phyloP scores from a whole-genome alignment of 2,797 vertebrate species.

The Adelosebastes latens region DNA sequence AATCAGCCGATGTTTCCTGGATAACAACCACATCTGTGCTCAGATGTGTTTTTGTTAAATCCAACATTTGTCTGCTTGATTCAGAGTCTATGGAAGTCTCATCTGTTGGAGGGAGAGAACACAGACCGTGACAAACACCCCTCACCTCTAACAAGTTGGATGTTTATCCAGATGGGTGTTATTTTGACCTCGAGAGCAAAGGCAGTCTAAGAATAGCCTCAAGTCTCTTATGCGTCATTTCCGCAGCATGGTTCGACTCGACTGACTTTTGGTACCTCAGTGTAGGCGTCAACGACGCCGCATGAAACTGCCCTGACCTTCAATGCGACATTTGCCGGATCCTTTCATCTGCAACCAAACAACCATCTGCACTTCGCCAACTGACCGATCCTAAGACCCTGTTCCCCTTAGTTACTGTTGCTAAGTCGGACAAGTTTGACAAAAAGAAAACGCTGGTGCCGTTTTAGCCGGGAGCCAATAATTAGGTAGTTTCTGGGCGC shows the following conservation, averaged over 20 bases:
- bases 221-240: neutral
- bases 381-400: too few species aligned
- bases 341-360: too few species aligned
- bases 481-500: too few species aligned
- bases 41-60: conserved; percentile 49
- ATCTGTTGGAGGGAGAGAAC: conserved; percentile 32
- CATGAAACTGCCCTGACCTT: too few species aligned
- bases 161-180: conserved; percentile 75
- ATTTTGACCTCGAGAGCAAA: conserved; percentile 33
- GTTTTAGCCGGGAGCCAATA: too few species aligned
- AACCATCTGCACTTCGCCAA: too few species aligned
- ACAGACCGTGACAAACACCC: conserved; percentile 45
- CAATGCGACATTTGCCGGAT: accelerated
- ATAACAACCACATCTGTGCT: conserved; percentile 59
- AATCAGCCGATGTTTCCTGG: neutral
- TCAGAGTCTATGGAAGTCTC: conserved; percentile 27
- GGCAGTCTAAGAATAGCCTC: conserved; percentile 30
- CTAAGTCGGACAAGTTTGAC: too few species aligned
- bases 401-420: too few species aligned
- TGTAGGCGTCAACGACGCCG: too few species aligned
- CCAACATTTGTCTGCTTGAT: conserved; percentile 59
- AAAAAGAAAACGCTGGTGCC: too few species aligned
- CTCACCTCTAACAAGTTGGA: conserved; percentile 40
- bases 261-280: neutral
- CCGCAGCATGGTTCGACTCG: neutral